phyloP scores from a whole-genome alignment of 2,797 vertebrate genomes.

The Sebastes goodei region DNA sequence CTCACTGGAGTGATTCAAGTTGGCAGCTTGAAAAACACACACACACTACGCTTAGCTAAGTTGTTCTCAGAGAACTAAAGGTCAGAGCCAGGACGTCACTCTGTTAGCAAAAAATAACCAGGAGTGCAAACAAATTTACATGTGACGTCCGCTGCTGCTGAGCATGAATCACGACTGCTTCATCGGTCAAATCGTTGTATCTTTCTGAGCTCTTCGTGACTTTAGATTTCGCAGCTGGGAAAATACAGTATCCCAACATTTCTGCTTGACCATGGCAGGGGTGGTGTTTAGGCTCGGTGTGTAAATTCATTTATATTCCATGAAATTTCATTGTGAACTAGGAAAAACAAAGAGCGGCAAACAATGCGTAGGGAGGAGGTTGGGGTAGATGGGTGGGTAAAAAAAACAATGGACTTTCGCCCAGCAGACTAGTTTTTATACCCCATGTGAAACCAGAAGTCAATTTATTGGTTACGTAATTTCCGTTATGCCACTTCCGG shows the following conservation, averaged over 20 bases:
- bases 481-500: too few relatives aligned
- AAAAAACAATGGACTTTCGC: too few relatives aligned
- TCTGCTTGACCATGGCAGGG: neutral
- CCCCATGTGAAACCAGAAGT: too few relatives aligned
- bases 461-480: rapidly evolving
- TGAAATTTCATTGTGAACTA: too few relatives aligned
- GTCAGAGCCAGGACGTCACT: conserved; percentile 61
- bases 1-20: conserved; percentile 64
- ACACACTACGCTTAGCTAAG: conserved; percentile 59
- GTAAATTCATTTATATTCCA: too few relatives aligned
- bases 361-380: too few relatives aligned
- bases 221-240: neutral
- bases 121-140: conserved; percentile 24
- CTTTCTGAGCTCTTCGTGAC: neutral
- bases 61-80: conserved; percentile 65
- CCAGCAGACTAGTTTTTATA: too few relatives aligned
- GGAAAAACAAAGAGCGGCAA: too few relatives aligned
- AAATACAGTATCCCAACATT: neutral
- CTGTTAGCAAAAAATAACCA: conserved; percentile 35
- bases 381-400: too few relatives aligned
- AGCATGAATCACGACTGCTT: neutral
- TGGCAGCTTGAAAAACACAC: conserved; percentile 60
- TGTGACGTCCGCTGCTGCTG: neutral
- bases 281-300: neutral
- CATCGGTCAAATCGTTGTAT: neutral